These are phyloP conservation scores for Apostichopus parvimensis DNA, from an alignment of 35 echinoderm and acorn worm species.

Conservation along the genomic window DNA sequence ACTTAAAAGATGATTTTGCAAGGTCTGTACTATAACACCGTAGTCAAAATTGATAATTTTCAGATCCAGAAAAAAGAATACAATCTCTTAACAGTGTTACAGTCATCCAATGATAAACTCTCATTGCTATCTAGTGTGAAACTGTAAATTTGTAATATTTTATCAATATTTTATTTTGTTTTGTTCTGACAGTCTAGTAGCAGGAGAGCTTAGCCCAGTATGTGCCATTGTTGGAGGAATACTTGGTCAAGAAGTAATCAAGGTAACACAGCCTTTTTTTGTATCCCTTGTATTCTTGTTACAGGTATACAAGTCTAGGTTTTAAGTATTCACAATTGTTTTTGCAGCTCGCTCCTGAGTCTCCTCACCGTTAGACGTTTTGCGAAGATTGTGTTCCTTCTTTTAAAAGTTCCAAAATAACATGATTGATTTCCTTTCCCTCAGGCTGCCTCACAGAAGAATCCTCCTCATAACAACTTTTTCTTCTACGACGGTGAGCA, in stretches of 20 bases:
- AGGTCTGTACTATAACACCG: background rate
- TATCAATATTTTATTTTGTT: background rate
- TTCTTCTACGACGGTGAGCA: constrained; percentile 92
- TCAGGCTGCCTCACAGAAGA: constrained; percentile 85
- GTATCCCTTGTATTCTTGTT: too few species aligned
- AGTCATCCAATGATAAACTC: too few species aligned
- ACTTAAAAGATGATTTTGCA: constrained; percentile 55
- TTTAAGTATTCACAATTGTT: too few species aligned
- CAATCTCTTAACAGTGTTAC: too few species aligned
- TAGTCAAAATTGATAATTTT: background rate
- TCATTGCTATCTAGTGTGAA: too few species aligned
- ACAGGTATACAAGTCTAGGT: too few species aligned
- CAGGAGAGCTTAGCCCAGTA: constrained; percentile 89
- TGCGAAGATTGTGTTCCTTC: too few species aligned
- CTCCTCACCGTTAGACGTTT: too few species aligned
- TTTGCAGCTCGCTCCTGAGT: too few species aligned
- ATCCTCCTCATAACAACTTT: constrained; percentile 94
- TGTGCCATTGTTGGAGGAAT: constrained; percentile 98
- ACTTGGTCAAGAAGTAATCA: constrained; percentile 96
- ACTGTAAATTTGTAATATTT: background rate
- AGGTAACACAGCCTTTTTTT: constrained; percentile 54
- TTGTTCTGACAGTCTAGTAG: constrained; percentile 71
- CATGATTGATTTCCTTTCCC: background rate
- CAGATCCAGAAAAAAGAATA: background rate
- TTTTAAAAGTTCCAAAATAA: too few species aligned